Conservation (phyloP, 2,888 invertebrate species). For the Lepidochitona cinerea region DNA sequence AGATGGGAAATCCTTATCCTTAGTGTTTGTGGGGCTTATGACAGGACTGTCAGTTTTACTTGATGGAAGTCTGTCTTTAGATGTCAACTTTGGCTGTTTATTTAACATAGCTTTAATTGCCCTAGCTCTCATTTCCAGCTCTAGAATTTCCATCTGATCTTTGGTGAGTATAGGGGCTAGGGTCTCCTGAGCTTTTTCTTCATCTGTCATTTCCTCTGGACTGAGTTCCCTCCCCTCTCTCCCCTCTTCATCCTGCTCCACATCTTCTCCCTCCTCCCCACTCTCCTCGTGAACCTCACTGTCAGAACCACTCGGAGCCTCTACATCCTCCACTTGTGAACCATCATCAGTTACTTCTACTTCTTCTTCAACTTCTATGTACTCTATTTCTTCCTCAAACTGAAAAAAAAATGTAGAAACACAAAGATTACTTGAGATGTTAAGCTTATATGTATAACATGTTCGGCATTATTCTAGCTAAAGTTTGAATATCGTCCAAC, state of each 20-base stretch:
- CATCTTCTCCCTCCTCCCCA: background rate
- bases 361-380: background rate
- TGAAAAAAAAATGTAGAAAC: too few relatives aligned
- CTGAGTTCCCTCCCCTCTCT: background rate
- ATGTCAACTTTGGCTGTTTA: background rate
- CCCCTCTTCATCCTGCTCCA: background rate
- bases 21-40: too few relatives aligned
- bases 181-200: background rate
- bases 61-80: too few relatives aligned
- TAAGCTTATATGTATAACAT: too few relatives aligned
- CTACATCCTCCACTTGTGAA: too few relatives aligned
- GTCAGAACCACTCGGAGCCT: too few relatives aligned
- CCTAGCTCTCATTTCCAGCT: background rate
- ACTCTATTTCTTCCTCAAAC: background rate
- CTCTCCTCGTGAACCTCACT: too few relatives aligned
- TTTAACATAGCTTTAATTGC: background rate
- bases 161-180: background rate
- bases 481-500: too few relatives aligned
- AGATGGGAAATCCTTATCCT: too few relatives aligned
- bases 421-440: too few relatives aligned
- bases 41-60: too few relatives aligned
- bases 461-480: too few relatives aligned
- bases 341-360: background rate
- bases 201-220: background rate
- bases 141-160: background rate